Evolutionary conservation across 2,797 vertebrate species (phyloP).

Genomic region (Poecilia picta): DNA sequence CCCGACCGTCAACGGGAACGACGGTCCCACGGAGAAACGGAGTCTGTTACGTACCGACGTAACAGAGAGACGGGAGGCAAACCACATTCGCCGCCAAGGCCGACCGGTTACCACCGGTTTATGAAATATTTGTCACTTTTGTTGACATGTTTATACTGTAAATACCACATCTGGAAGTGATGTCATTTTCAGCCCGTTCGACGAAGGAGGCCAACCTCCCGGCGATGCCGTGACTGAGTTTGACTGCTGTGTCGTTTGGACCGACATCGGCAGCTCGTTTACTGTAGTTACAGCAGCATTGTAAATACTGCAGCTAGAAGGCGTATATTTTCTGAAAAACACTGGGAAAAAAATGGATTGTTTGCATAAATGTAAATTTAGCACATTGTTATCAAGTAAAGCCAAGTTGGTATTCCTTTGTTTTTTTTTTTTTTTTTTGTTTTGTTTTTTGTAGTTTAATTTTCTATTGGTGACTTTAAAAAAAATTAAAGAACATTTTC

Average conservation of each 20-base stretch:
- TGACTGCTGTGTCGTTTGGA: slow-evolving; percentile 7
- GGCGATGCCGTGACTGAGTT: slow-evolving; percentile 8
- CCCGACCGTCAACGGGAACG: slow-evolving; percentile 1
- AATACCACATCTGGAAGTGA: slow-evolving; percentile 35
- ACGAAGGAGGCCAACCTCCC: neutral
- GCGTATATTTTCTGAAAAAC: slow-evolving; percentile 77
- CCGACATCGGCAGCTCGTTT: slow-evolving; percentile 18
- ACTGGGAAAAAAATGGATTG: slow-evolving; percentile 33
- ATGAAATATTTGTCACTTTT: slow-evolving; percentile 5
- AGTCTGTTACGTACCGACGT: neutral
- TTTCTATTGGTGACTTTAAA: slow-evolving; percentile 90
- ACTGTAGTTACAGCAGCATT: slow-evolving; percentile 48
- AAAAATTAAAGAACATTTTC: slow-evolving; percentile 86
- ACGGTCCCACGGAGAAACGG: slow-evolving; percentile 5
- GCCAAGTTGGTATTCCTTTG: slow-evolving; percentile 76
- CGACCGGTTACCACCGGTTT: slow-evolving; percentile 23
- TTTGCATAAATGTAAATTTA: slow-evolving; percentile 52
- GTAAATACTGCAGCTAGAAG: slow-evolving; percentile 77
- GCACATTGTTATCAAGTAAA: slow-evolving; percentile 65
- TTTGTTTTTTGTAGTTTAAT: slow-evolving; percentile 81
- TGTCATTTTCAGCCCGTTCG: slow-evolving; percentile 15
- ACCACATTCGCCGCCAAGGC: slow-evolving; percentile 9
- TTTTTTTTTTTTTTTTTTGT: slow-evolving; percentile 81
- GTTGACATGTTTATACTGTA: slow-evolving; percentile 57
- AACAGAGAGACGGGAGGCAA: slow-evolving; percentile 11